Evolutionary conservation across 2,888 invertebrate species (phyloP).

Genomic region (Leptopilina myrica): DNA sequence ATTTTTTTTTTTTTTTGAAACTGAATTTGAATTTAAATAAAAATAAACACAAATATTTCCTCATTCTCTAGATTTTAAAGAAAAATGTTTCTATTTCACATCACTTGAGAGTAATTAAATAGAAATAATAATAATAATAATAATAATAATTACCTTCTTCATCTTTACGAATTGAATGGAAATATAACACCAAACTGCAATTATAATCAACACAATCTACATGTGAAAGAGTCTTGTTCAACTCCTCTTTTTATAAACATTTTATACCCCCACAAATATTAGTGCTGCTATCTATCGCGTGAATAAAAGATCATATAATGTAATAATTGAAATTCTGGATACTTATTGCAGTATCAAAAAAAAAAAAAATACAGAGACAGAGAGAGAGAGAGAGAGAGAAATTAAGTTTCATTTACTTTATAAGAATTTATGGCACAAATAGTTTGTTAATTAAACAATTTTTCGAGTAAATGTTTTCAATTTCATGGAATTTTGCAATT

Average conservation of each 20-base stretch:
- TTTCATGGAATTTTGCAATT: no score
- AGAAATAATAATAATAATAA: neutral
- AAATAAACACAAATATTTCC: no score
- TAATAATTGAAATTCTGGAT: neutral
- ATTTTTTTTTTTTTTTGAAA: no score
- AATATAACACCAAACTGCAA: constrained; percentile 21
- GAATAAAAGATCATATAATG: neutral
- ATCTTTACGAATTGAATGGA: neutral
- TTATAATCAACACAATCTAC: constrained; percentile 5
- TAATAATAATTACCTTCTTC: constrained; percentile 1
- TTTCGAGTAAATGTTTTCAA: no score
- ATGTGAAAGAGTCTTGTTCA: constrained; percentile 2
- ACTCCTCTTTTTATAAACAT: constrained; percentile 39
- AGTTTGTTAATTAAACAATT: neutral
- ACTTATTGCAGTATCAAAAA: neutral
- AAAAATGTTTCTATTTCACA: no score
- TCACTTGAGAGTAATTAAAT: neutral
- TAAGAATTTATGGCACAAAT: neutral
- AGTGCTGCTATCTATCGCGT: constrained; percentile 36
- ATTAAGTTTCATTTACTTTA: neutral
- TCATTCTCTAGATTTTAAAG: no score
- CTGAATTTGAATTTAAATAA: no score
- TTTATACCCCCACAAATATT: constrained; percentile 25
- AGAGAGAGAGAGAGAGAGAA: no score
- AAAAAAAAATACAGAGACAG: no score